phyloP scores from a whole-genome alignment of 92 coral and sea anemone genomes.

The Bergia puertoricense region DNA sequence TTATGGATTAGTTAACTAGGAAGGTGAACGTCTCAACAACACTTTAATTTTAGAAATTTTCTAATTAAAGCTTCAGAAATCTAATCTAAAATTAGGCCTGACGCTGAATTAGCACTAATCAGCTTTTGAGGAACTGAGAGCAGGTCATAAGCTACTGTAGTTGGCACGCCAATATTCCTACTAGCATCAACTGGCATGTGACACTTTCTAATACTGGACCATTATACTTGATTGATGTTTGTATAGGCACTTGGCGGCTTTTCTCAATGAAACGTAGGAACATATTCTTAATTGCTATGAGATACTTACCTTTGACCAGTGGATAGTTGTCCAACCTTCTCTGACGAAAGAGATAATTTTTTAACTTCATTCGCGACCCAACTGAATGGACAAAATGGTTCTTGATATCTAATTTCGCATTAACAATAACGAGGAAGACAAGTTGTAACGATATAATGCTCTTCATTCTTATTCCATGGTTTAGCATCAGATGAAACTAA shows the following conservation, averaged over 20 bases:
- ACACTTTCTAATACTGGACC: background rate
- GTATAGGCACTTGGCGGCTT: background rate
- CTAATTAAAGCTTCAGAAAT: too few relatives aligned
- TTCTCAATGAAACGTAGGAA: background rate
- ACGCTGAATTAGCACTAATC: too few relatives aligned
- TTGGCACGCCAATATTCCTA: background rate
- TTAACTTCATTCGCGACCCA: background rate
- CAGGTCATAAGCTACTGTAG: background rate
- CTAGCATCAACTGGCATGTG: background rate
- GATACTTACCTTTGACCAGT: background rate
- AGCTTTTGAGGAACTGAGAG: too few relatives aligned
- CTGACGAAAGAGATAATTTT: background rate
- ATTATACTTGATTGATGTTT: background rate
- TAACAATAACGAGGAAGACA: background rate
- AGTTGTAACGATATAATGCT: background rate
- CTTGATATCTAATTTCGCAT: background rate
- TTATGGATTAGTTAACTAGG: too few relatives aligned
- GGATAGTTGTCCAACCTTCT: slow-evolving; percentile 1
- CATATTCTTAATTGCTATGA: background rate
- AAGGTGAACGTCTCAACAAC: too few relatives aligned
- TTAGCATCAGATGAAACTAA: background rate
- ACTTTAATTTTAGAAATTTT: too few relatives aligned
- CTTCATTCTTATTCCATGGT: background rate
- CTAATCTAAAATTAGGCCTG: too few relatives aligned
- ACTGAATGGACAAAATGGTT: background rate